Evolutionary conservation across 2,113 vertebrate genomes (phyloP).

Genomic region (Zosterops hypoxanthus): DNA sequence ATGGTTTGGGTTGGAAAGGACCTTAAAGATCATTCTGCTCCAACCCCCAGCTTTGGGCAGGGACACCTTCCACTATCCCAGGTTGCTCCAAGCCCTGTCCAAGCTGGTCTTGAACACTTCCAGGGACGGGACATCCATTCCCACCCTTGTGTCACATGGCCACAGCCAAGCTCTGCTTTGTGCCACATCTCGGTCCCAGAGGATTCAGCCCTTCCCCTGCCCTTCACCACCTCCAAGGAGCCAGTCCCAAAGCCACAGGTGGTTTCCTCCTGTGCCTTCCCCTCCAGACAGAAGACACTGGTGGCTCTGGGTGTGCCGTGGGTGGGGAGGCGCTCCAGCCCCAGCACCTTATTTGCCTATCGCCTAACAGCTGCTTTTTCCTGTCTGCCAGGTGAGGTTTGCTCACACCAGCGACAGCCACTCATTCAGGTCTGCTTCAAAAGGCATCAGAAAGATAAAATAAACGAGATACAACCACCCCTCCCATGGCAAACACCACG

Average conservation of each 20-base stretch:
- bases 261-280: not conserved
- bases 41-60: not conserved
- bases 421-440: not conserved
- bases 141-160: accelerated
- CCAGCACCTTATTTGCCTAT: slow-evolving; percentile 14
- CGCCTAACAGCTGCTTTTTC: slow-evolving; percentile 19
- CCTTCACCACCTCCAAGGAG: not conserved
- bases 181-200: accelerated
- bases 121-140: not conserved
- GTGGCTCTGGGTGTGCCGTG: not conserved
- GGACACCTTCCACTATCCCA: not conserved
- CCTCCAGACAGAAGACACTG: accelerated
- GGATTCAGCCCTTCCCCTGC: not conserved
- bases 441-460: not conserved
- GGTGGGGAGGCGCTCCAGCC: not conserved
- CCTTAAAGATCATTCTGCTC: not conserved
- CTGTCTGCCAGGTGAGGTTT: not conserved
- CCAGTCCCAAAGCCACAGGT: accelerated
- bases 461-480: not conserved
- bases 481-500: not conserved
- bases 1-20: not conserved
- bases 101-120: not conserved
- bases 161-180: not conserved
- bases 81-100: not conserved
- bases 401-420: not conserved